phyloP scores from a whole-genome alignment of 2,888 invertebrate species.

The Conomelus anceps region DNA sequence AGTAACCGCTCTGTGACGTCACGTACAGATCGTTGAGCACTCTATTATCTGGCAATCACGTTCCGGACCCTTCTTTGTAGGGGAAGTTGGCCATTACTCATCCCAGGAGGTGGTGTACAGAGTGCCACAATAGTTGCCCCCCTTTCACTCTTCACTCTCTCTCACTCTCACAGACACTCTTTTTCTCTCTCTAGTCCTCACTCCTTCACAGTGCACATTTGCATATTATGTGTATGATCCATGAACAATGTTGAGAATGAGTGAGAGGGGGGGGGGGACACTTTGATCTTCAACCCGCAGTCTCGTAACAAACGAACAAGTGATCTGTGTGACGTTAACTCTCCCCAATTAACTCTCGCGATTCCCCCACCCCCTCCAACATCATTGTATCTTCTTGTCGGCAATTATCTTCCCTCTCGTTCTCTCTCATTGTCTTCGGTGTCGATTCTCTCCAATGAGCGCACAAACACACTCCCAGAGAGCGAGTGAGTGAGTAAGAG shows the following conservation, averaged over 20 bases:
- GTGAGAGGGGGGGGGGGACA: neutral
- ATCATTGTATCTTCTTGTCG: neutral
- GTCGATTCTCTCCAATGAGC: neutral
- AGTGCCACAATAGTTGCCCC: neutral
- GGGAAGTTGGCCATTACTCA: neutral
- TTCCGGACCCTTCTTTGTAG: neutral
- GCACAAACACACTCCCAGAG: too few species aligned
- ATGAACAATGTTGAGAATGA: neutral
- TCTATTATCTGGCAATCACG: slow-evolving; percentile 1
- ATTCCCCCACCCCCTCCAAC: neutral
- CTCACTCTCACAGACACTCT: neutral
- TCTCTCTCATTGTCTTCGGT: neutral
- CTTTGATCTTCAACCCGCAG: neutral
- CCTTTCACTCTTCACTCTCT: too few species aligned
- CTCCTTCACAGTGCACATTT: neutral
- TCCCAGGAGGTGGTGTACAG: neutral
- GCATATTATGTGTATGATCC: slow-evolving; percentile 8
- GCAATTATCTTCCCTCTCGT: neutral
- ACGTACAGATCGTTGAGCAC: neutral
- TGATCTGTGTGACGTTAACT: neutral
- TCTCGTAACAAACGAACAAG: neutral
- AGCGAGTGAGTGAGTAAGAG: too few species aligned
- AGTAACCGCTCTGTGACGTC: neutral
- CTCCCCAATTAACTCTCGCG: neutral
- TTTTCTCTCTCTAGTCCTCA: neutral